Evolutionary conservation across 2,113 vertebrate genomes (phyloP).

Genomic region (Meles meles): DNA sequence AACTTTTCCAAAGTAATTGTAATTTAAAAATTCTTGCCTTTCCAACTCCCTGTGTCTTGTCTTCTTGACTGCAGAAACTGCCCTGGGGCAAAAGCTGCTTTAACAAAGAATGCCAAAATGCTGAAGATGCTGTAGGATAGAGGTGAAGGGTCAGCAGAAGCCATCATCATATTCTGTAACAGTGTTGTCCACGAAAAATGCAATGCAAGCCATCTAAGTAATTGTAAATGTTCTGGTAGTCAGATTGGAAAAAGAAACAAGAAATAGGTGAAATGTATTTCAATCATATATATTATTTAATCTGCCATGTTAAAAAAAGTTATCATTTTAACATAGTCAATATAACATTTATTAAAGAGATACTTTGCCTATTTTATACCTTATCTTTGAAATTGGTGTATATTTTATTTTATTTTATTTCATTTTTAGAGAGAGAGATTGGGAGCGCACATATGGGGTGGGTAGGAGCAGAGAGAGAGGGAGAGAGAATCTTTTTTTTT

Average conservation of each 20-base stretch:
- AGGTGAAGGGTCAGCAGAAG: not conserved
- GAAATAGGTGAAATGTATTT: not conserved
- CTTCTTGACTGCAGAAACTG: not conserved
- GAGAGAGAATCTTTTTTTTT: not conserved
- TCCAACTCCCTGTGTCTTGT: not conserved
- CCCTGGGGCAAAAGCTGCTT: not conserved
- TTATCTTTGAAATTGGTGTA: not conserved
- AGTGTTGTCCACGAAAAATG: not conserved
- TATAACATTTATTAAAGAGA: not conserved
- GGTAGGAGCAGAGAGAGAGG: not conserved
- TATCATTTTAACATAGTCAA: not conserved
- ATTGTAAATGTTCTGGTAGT: not conserved
- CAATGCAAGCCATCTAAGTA: fast-evolving
- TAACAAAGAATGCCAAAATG: not conserved
- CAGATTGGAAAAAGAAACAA: not conserved
- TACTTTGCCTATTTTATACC: not conserved
- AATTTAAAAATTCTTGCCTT: not conserved
- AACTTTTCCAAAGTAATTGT: not conserved
- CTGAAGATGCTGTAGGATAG: no score
- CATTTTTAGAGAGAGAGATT: not conserved
- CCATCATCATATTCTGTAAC: not conserved
- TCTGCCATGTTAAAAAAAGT: not conserved
- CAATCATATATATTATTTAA: not conserved
- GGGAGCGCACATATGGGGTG: not conserved
- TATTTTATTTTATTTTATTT: not conserved